Evolutionary conservation across 2,113 vertebrate species (phyloP).

Genomic region (Pagrus major): DNA sequence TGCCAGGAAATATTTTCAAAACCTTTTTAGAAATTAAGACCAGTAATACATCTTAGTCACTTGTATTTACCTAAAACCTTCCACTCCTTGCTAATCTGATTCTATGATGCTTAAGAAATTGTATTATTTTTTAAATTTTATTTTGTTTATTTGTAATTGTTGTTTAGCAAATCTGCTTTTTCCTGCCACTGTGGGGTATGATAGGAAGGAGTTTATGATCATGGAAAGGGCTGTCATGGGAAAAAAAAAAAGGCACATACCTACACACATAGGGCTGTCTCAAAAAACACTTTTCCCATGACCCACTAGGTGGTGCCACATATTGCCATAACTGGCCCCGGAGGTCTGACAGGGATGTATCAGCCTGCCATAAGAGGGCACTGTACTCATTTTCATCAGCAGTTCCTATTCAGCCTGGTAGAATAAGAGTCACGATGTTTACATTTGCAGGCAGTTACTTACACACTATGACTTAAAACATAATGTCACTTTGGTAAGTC

Average conservation of each 20-base stretch:
- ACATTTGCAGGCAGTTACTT: conserved; percentile 30
- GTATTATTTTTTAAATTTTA: neutral
- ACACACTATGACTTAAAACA: conserved; percentile 23
- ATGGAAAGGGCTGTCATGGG: neutral
- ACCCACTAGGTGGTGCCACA: conserved; percentile 78
- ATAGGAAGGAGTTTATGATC: neutral
- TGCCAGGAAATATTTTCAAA: neutral
- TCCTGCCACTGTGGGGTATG: neutral
- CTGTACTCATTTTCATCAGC: conserved; percentile 43
- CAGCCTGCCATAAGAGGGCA: conserved; percentile 58
- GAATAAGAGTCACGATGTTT: conserved; percentile 18
- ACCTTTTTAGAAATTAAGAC: neutral
- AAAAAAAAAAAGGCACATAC: neutral
- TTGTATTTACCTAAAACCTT: neutral
- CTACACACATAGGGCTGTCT: neutral
- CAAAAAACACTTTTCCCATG: neutral
- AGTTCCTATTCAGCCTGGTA: neutral
- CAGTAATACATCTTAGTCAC: neutral
- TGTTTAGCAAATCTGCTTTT: neutral
- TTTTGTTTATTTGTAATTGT: neutral
- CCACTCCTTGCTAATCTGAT: neutral
- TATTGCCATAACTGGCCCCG: conserved; percentile 2
- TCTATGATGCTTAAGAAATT: too few relatives aligned
- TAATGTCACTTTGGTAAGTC: neutral
- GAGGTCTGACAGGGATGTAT: neutral